phyloP scores from a whole-genome alignment of 2,113 vertebrate genomes.

The Pipra filicauda region DNA sequence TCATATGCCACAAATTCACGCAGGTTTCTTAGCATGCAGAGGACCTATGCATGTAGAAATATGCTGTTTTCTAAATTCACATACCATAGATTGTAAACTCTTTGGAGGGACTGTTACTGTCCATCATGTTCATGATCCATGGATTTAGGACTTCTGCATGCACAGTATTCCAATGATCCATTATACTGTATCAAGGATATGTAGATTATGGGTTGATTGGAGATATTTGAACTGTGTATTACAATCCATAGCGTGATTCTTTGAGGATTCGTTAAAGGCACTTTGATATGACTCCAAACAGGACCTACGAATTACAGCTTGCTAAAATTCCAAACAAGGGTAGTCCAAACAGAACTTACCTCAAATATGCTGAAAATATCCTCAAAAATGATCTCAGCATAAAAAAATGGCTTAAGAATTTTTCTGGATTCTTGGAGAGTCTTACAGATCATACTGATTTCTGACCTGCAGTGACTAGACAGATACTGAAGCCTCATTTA shows the following conservation, averaged over 20 bases:
- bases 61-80: not conserved
- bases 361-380: not conserved
- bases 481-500: not conserved
- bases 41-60: not conserved
- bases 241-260: not conserved
- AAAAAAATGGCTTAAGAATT: not conserved
- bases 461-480: not conserved
- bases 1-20: not conserved
- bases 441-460: not conserved
- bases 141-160: not conserved
- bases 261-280: not conserved
- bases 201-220: not conserved
- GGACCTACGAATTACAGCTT: not conserved
- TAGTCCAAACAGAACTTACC: fast-evolving
- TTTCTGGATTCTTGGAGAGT: not conserved
- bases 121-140: not conserved
- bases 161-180: not conserved
- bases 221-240: not conserved
- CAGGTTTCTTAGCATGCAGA: not conserved
- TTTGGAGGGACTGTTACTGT: not conserved
- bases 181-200: not conserved
- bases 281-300: not conserved
- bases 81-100: not conserved
- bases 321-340: not conserved
- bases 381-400: not conserved